phyloP scores from a whole-genome alignment of 2,888 invertebrate species.

The Coecobrya sp. region DNA sequence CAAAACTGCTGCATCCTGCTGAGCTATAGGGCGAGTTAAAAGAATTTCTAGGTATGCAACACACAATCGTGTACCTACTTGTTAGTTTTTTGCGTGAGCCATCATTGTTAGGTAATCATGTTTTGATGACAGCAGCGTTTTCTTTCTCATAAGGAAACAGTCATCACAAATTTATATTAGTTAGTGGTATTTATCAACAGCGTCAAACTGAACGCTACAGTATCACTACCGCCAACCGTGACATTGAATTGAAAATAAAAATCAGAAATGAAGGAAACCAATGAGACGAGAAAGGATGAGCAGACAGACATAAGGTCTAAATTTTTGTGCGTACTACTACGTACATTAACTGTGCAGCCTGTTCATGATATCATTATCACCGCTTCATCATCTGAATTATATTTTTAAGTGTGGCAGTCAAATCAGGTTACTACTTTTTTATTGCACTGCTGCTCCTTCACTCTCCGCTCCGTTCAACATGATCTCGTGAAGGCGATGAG shows the following conservation, averaged over 20 bases:
- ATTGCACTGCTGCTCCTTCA: not conserved
- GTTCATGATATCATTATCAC: not conserved
- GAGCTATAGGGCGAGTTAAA: not conserved
- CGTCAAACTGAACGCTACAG: not conserved
- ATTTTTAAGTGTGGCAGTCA: constrained; percentile 33
- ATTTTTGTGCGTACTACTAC: not conserved
- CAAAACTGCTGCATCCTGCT: not conserved
- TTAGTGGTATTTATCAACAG: constrained; percentile 7
- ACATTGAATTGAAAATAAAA: constrained; percentile 38
- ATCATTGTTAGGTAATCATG: constrained; percentile 50
- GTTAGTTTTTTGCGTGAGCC: constrained; percentile 44
- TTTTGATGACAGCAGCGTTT: constrained; percentile 60
- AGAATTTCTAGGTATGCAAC: not conserved
- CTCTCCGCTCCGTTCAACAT: not conserved
- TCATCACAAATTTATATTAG: constrained; percentile 19
- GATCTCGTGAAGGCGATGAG: not conserved
- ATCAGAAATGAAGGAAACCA: constrained; percentile 25
- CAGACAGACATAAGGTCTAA: not conserved
- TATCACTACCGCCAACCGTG: constrained; percentile 32
- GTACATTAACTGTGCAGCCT: not conserved
- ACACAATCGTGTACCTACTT: not conserved
- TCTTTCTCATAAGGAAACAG: not conserved
- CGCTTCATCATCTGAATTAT: constrained; percentile 39
- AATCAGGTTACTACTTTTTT: constrained; percentile 38
- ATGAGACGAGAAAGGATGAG: constrained; percentile 26